A percentile compares a stretch with the other conserved stretches of the same genome.
Conservation (phyloP, 2,113 vertebrate genomes). For the Epinephelus lanceolatus region DNA sequence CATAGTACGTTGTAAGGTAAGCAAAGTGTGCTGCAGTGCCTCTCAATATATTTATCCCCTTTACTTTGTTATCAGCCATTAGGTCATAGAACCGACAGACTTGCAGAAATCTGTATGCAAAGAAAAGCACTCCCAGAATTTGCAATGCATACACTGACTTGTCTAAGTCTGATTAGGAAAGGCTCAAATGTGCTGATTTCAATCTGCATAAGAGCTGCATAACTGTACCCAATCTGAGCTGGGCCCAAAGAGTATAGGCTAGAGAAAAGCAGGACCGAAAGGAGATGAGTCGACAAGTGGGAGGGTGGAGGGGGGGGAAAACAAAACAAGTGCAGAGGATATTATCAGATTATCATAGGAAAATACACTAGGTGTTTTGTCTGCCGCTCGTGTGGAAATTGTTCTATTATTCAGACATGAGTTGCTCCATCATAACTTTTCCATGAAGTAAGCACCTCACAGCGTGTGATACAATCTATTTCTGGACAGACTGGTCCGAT, state of each 20-base stretch:
- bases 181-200: background rate
- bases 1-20: background rate
- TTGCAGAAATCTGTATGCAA: background rate
- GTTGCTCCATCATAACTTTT: background rate
- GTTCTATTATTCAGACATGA: slow-evolving; percentile 16
- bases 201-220: slow-evolving; percentile 3
- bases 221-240: background rate
- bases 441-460: background rate
- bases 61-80: background rate
- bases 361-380: background rate
- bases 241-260: too few relatives aligned
- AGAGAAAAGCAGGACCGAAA: background rate
- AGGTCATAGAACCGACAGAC: background rate
- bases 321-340: too few relatives aligned
- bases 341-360: background rate
- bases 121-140: background rate
- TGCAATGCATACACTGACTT: background rate
- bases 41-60: background rate
- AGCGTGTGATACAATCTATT: background rate
- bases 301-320: background rate
- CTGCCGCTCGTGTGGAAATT: background rate
- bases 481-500: background rate
- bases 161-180: background rate
- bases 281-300: background rate
- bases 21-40: background rate